phyloP scores from a whole-genome alignment of 2,113 vertebrate genomes.

The Riparia riparia region DNA sequence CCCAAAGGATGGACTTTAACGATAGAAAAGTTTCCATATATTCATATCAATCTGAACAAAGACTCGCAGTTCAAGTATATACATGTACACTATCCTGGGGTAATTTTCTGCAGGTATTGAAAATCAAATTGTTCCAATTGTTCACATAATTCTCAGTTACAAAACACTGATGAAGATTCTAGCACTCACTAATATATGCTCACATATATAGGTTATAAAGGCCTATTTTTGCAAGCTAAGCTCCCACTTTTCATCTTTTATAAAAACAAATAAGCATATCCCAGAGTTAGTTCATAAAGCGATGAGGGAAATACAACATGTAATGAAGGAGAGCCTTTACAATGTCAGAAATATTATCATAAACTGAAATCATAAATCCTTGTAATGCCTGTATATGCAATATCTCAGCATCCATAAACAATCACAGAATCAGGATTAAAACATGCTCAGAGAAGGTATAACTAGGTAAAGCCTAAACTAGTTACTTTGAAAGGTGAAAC shows the following conservation, averaged over 20 bases:
- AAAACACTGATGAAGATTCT: neutral
- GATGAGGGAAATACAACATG: constrained; percentile 2
- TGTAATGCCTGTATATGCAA: neutral
- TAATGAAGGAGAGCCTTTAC: neutral
- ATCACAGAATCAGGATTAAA: neutral
- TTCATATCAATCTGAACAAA: neutral
- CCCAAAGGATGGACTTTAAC: neutral
- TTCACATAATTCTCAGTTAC: neutral
- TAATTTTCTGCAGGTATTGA: neutral
- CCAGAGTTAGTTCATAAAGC: neutral
- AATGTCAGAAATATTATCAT: neutral
- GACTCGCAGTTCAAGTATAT: neutral
- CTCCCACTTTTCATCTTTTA: neutral
- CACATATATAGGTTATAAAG: neutral
- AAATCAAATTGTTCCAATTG: neutral
- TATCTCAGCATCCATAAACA: neutral
- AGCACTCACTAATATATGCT: neutral
- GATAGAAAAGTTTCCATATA: neutral
- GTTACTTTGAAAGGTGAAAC: neutral
- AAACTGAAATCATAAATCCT: neutral
- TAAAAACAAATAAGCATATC: constrained; percentile 10
- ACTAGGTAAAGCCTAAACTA: neutral
- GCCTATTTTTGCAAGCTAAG: neutral
- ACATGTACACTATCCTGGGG: rapidly evolving
- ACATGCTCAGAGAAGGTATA: neutral